Conservation (phyloP, 2,888 invertebrate genomes). For the Drosophila neonasuta region DNA sequence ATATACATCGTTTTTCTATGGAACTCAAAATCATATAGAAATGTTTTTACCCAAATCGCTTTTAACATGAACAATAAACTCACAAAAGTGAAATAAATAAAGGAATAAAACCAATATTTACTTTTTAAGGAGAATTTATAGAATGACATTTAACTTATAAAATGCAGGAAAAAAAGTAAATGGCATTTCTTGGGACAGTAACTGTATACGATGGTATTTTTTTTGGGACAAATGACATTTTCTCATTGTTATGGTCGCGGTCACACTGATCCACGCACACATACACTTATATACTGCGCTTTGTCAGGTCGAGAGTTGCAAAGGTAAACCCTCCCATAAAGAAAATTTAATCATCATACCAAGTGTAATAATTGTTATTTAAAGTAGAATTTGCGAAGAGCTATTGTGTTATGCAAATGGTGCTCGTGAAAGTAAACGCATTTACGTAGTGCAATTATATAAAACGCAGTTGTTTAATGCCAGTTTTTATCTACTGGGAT, state of each 20-base stretch:
- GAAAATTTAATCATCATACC: slow-evolving; percentile 37
- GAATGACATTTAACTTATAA: too few relatives aligned
- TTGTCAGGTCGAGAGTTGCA: slow-evolving; percentile 58
- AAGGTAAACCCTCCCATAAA: slow-evolving; percentile 72
- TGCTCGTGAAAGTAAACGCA: slow-evolving; percentile 41
- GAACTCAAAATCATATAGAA: too few relatives aligned
- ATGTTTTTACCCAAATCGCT: too few relatives aligned
- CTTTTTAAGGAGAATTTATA: too few relatives aligned
- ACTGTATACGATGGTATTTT: not conserved
- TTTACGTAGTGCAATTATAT: slow-evolving; percentile 63
- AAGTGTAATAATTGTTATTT: slow-evolving; percentile 60
- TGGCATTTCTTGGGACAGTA: not conserved
- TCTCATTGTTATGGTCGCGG: not conserved
- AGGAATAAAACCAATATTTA: too few relatives aligned
- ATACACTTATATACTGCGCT: slow-evolving; percentile 20
- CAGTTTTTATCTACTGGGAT: slow-evolving; percentile 70
- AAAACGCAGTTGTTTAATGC: slow-evolving; percentile 66
- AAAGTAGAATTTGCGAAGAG: slow-evolving; percentile 32
- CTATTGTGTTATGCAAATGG: slow-evolving; percentile 45
- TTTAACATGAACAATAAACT: too few relatives aligned
- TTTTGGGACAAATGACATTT: not conserved
- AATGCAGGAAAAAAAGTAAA: too few relatives aligned
- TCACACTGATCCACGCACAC: not conserved
- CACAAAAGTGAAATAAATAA: too few relatives aligned
- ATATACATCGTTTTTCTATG: too few relatives aligned